Evolutionary conservation across 2,888 invertebrate genomes (phyloP).

Genomic region (Sesia bembeciformis): DNA sequence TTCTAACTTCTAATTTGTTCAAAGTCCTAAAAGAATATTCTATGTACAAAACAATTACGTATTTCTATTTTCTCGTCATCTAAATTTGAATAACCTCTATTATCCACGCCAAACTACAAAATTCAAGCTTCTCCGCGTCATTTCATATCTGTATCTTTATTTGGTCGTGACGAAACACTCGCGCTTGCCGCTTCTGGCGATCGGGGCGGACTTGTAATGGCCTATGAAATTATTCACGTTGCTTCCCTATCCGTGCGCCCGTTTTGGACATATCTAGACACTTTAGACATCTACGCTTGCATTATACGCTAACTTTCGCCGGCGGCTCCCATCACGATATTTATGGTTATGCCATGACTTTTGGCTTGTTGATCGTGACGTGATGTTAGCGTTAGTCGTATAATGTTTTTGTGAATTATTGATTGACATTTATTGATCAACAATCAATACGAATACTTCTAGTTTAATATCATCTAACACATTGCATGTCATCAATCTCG

Average conservation of each 20-base stretch:
- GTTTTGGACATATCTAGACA: slow-evolving; percentile 34
- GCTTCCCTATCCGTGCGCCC: slow-evolving; percentile 24
- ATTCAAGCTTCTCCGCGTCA: too few relatives aligned
- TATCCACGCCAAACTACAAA: too few relatives aligned
- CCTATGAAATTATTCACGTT: slow-evolving; percentile 45
- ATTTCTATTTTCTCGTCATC: too few relatives aligned
- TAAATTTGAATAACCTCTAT: too few relatives aligned
- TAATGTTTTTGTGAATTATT: too few relatives aligned
- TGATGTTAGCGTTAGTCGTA: background rate
- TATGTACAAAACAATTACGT: too few relatives aligned
- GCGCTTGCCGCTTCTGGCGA: slow-evolving; percentile 11
- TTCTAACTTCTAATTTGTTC: too few relatives aligned
- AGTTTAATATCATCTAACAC: too few relatives aligned
- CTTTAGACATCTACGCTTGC: slow-evolving; percentile 19
- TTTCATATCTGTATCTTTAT: slow-evolving; percentile 3
- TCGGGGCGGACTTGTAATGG: slow-evolving; percentile 16
- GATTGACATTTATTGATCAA: too few relatives aligned
- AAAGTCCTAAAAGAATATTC: too few relatives aligned
- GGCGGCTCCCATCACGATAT: slow-evolving; percentile 5
- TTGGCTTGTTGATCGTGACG: background rate
- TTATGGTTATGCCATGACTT: background rate
- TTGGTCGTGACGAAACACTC: slow-evolving; percentile 22
- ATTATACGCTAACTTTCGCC: slow-evolving; percentile 18
- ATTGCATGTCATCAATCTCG: too few relatives aligned
- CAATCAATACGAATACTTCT: too few relatives aligned